These are phyloP conservation scores for Polyergus mexicanus DNA, from an alignment of 1,140 invertebrate species.

Conservation along the genomic window DNA sequence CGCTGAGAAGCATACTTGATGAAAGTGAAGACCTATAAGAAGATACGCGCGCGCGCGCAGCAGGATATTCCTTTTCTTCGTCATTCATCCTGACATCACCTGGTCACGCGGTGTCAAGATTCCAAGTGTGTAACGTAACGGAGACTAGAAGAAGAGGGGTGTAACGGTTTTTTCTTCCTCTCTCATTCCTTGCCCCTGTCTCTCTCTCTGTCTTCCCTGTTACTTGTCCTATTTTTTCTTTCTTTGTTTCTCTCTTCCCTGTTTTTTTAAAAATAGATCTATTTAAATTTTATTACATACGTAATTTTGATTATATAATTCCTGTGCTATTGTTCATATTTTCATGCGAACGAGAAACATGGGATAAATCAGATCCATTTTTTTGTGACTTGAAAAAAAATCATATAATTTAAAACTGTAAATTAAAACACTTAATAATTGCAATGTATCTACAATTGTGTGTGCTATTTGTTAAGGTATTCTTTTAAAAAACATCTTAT, in stretches of 20 bases:
- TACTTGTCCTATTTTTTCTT: slow-evolving; percentile 34
- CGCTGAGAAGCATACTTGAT: not conserved
- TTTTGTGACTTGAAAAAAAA: not conserved
- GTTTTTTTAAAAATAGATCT: not conserved
- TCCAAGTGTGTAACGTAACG: slow-evolving; percentile 81
- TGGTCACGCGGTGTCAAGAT: slow-evolving; percentile 80
- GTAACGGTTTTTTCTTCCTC: slow-evolving; percentile 82
- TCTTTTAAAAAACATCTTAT: not conserved
- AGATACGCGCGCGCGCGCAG: slow-evolving; percentile 43
- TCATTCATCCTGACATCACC: slow-evolving; percentile 76
- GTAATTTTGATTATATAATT: not conserved
- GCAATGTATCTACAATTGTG: not conserved
- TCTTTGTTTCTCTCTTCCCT: slow-evolving; percentile 4
- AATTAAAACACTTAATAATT: slow-evolving; percentile 21
- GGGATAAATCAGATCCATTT: not conserved
- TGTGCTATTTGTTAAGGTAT: not conserved
- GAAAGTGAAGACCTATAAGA: slow-evolving; percentile 41
- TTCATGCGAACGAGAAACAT: not conserved
- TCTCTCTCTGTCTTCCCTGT: slow-evolving; percentile 63
- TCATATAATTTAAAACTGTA: not conserved
- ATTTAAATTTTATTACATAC: slow-evolving; percentile 19
- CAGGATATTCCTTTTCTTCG: slow-evolving; percentile 71
- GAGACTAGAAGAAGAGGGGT: slow-evolving; percentile 52
- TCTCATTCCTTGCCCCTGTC: slow-evolving; percentile 12
- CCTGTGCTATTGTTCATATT: not conserved